phyloP scores from a whole-genome alignment of 1,140 invertebrate species.

The Homarus americanus region DNA sequence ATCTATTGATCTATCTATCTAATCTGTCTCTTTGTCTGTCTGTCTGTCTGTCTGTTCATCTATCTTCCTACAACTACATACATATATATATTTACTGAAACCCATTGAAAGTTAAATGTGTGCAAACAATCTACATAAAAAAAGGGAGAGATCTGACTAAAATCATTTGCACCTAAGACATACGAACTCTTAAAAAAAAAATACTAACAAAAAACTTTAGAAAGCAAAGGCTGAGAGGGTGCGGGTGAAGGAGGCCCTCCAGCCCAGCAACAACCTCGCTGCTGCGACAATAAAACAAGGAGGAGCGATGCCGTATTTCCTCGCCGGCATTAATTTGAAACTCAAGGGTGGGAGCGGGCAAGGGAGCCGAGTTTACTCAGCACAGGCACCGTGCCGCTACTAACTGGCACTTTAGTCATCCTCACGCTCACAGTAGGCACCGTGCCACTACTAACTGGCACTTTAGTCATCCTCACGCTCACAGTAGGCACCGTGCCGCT shows the following conservation, averaged over 20 bases:
- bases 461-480: no score
- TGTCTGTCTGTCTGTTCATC: slow-evolving; percentile 38
- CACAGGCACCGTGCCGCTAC: not conserved
- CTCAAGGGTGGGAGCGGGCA: not conserved
- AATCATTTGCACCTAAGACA: no score
- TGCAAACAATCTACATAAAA: no score
- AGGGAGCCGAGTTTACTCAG: not conserved
- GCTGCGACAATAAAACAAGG: slow-evolving; percentile 1
- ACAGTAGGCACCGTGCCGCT: no score
- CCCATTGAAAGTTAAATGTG: no score
- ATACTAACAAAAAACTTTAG: no score
- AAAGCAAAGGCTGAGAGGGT: no score
- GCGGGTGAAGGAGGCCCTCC: no score
- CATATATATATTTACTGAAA: not conserved
- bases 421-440: not conserved
- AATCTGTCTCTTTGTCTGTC: slow-evolving; percentile 41
- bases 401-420: not conserved
- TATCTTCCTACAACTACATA: not conserved
- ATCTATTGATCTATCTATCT: no score
- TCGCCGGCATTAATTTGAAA: slow-evolving; percentile 38
- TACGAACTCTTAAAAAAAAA: no score
- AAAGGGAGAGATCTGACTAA: no score
- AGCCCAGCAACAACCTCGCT: not conserved
- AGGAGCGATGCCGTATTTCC: not conserved
- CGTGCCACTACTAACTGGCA: no score